Percentiles rank a stretch among this genome's conserved stretches.
Conservation (phyloP, 2,888 invertebrate genomes). For the Drosophila merina region DNA sequence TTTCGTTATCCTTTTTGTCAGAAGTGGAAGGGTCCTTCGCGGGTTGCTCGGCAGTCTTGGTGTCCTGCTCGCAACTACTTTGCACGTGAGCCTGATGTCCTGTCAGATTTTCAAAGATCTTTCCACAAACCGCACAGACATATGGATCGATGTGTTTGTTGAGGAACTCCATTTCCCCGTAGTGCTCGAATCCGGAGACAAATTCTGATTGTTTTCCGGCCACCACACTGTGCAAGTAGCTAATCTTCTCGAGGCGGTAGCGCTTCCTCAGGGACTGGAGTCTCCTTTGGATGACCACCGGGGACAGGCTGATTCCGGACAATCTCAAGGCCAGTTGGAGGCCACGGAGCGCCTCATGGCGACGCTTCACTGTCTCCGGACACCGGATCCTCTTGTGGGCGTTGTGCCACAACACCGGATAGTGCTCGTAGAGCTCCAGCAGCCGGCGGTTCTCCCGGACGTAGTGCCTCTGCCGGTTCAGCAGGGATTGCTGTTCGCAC, state of each 20-base stretch:
- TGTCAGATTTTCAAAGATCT: slow-evolving; percentile 74
- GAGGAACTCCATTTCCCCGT: slow-evolving; percentile 73
- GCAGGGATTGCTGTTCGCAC: slow-evolving; percentile 70
- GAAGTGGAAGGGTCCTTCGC: background rate
- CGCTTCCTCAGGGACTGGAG: slow-evolving; percentile 72
- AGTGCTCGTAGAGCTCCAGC: slow-evolving; percentile 72
- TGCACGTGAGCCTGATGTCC: slow-evolving; percentile 69
- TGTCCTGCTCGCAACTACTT: slow-evolving; percentile 43
- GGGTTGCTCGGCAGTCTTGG: background rate
- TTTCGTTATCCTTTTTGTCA: background rate
- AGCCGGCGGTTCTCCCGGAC: slow-evolving; percentile 71
- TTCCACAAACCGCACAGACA: slow-evolving; percentile 72
- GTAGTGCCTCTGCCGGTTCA: slow-evolving; percentile 66
- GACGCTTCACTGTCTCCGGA: slow-evolving; percentile 47
- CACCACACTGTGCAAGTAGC: slow-evolving; percentile 68
- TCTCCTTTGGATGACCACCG: slow-evolving; percentile 64
- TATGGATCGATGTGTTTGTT: slow-evolving; percentile 79
- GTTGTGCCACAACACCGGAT: slow-evolving; percentile 77
- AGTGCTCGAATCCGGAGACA: slow-evolving; percentile 68
- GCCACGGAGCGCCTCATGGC: slow-evolving; percentile 63
- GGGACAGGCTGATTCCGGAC: slow-evolving; percentile 62
- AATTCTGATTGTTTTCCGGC: slow-evolving; percentile 68
- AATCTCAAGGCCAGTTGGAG: slow-evolving; percentile 64
- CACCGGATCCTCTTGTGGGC: slow-evolving; percentile 62
- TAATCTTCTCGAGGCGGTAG: slow-evolving; percentile 78